phyloP scores from a whole-genome alignment of 2,888 invertebrate species.

The Digitonthophagus gazella region DNA sequence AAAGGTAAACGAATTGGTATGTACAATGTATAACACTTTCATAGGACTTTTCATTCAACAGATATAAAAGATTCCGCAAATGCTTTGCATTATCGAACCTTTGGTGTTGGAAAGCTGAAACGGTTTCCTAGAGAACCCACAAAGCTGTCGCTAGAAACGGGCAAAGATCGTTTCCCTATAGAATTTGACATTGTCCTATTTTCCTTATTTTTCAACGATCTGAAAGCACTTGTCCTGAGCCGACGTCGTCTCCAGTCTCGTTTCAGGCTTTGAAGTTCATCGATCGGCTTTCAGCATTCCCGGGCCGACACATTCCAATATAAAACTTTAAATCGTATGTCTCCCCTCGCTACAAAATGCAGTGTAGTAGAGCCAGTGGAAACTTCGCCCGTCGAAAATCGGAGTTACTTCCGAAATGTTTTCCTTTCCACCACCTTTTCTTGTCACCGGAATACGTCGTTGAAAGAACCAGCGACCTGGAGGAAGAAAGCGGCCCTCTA shows the following conservation, averaged over 20 bases:
- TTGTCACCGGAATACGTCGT: not conserved
- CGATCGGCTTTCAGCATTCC: not conserved
- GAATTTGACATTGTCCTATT: not conserved
- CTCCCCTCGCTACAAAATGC: not conserved
- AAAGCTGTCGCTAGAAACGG: not conserved
- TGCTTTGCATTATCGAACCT: not conserved
- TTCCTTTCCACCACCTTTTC: not conserved
- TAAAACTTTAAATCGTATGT: not conserved
- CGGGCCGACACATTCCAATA: constrained; percentile 3
- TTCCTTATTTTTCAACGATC: not conserved
- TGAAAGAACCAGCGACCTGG: not conserved
- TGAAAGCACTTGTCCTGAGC: not conserved
- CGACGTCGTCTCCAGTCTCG: not conserved
- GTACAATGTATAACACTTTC: too few relatives aligned
- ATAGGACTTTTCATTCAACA: too few relatives aligned
- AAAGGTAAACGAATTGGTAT: too few relatives aligned
- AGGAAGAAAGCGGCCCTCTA: not conserved
- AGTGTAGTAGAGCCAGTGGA: not conserved
- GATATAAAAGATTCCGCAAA: not conserved
- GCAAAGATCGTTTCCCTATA: not conserved
- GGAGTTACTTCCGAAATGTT: constrained; percentile 4
- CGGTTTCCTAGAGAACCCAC: not conserved
- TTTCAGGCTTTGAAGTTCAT: constrained; percentile 4
- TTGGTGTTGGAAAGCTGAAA: not conserved
- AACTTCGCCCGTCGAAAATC: constrained; percentile 5